phyloP scores from a whole-genome alignment of 2,888 invertebrate genomes.

The Scaptomyza reducta region DNA sequence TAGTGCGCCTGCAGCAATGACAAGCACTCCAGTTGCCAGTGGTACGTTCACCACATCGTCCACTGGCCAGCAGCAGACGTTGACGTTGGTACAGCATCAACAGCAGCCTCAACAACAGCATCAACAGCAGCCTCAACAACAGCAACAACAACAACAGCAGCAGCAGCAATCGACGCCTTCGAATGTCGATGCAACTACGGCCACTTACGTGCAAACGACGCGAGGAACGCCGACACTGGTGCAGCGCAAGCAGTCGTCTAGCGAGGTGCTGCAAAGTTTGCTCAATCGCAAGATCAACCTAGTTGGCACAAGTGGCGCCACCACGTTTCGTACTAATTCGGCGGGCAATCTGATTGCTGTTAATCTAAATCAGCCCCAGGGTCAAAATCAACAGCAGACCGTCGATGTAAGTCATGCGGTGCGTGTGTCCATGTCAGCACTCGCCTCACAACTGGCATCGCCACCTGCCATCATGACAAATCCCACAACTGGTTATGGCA shows the following conservation, averaged over 20 bases:
- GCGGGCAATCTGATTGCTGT: slow-evolving; percentile 82
- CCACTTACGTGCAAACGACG: slow-evolving; percentile 78
- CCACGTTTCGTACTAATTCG: slow-evolving; percentile 80
- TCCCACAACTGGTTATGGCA: slow-evolving; percentile 78
- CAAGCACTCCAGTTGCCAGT: slow-evolving; percentile 86
- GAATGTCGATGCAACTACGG: slow-evolving; percentile 66
- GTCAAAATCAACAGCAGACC: slow-evolving; percentile 45
- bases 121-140: slow-evolving; percentile 74
- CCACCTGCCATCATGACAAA: slow-evolving; percentile 84
- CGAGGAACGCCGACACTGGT: slow-evolving; percentile 63
- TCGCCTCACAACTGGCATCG: slow-evolving; percentile 84
- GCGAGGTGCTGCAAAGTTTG: slow-evolving; percentile 83
- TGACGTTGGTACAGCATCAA: slow-evolving; percentile 79
- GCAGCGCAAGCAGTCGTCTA: slow-evolving; percentile 79
- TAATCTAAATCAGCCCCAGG: slow-evolving; percentile 60
- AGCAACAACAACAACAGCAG: slow-evolving; percentile 72
- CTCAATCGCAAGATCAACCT: slow-evolving; percentile 83
- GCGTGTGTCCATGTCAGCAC: slow-evolving; percentile 84
- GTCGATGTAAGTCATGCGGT: slow-evolving; percentile 77
- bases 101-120: slow-evolving; percentile 65
- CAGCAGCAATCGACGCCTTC: slow-evolving; percentile 60
- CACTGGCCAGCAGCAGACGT: slow-evolving; percentile 75
- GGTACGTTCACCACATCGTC: slow-evolving; percentile 81
- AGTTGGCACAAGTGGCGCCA: slow-evolving; percentile 68
- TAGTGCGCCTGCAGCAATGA: slow-evolving; percentile 90